Evolutionary conservation across 2,888 invertebrate species (phyloP).

Genomic region (Xestoiulus laeticollis): DNA sequence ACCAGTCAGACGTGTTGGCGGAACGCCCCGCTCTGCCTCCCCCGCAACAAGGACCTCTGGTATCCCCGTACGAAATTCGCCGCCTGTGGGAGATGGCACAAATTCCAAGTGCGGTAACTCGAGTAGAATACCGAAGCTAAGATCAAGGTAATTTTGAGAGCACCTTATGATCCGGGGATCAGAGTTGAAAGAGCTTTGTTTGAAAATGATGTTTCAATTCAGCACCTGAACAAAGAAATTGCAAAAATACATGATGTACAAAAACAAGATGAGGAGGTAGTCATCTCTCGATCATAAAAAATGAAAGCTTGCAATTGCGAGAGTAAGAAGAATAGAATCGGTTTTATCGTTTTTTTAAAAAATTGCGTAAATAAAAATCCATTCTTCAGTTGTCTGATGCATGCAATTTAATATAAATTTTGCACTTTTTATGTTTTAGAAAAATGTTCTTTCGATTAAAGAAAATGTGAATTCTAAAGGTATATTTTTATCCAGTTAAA

Average conservation of each 20-base stretch:
- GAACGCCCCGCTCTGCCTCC: constrained; percentile 49
- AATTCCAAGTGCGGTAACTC: constrained; percentile 40
- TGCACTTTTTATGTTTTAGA: neutral
- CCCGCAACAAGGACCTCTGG: constrained; percentile 51
- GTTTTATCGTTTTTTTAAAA: neutral
- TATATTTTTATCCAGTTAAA: too few relatives aligned
- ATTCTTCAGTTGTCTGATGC: neutral
- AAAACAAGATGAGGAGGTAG: neutral
- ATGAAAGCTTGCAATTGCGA: neutral
- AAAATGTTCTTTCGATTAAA: neutral
- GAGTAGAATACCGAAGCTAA: constrained; percentile 51
- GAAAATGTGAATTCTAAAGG: too few relatives aligned
- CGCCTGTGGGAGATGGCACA: constrained; percentile 47
- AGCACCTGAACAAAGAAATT: neutral
- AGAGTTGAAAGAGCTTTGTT: too few relatives aligned
- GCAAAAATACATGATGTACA: neutral
- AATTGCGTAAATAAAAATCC: neutral
- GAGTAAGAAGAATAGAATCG: neutral
- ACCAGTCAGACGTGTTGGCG: neutral
- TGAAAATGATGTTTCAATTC: neutral
- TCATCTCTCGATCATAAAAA: neutral
- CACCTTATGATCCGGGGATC: neutral
- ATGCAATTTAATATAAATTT: neutral
- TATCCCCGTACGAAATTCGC: constrained; percentile 51
- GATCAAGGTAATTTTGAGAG: constrained; percentile 51